These are phyloP conservation scores for Nycticorax nycticorax DNA, from an alignment of 2,113 vertebrate genomes.

Conservation along the genomic window DNA sequence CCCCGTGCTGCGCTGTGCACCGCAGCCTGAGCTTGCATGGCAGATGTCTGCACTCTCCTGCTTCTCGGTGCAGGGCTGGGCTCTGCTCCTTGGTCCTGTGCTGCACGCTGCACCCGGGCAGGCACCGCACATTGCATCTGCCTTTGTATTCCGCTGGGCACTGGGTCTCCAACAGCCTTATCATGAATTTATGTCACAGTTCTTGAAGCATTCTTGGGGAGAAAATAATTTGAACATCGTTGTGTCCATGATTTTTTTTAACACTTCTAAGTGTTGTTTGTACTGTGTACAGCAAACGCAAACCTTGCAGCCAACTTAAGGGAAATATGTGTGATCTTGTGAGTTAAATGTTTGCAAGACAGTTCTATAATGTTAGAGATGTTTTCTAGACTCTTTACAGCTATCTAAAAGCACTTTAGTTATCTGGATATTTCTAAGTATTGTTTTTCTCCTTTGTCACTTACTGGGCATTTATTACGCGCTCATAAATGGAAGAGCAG, in stretches of 20 bases:
- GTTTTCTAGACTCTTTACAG: constrained; percentile 21
- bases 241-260: background rate
- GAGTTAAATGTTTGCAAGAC: constrained; percentile 17
- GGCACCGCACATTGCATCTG: background rate
- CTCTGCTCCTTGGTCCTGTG: background rate
- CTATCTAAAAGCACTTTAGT: background rate
- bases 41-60: background rate
- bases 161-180: background rate
- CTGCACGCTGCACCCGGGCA: background rate
- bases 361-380: background rate
- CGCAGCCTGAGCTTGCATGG: background rate
- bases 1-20: background rate
- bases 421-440: constrained; percentile 19
- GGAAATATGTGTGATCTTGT: background rate
- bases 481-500: constrained; percentile 61
- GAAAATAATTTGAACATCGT: background rate
- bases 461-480: constrained; percentile 51
- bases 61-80: background rate
- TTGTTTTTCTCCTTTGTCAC: constrained; percentile 19
- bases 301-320: background rate
- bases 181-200: background rate
- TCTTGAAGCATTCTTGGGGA: background rate
- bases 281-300: background rate
- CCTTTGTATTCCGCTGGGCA: background rate
- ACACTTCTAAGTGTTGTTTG: background rate